These are phyloP conservation scores for Ianthella basta DNA, from an alignment of 37 sponge, comb jelly and placozoan species.

Conservation along the genomic window DNA sequence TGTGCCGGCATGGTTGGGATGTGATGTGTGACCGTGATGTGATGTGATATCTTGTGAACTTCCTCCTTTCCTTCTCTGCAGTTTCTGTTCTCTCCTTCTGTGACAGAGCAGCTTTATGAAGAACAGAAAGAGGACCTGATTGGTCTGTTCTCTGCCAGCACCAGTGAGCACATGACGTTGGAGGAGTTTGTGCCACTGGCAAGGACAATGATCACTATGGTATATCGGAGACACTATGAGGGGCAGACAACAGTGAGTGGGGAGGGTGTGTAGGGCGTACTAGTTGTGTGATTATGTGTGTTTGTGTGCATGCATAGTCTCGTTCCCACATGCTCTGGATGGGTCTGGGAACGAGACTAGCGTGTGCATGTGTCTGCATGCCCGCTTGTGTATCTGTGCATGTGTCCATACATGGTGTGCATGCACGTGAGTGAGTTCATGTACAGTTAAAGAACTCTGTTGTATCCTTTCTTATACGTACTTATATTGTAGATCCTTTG, in stretches of 20 bases:
- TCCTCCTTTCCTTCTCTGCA: conserved; percentile 31
- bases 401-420: background rate
- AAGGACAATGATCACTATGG: conserved; percentile 60
- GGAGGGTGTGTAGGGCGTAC: background rate
- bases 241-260: conserved; percentile 7
- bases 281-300: conserved; percentile 10
- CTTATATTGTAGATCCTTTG: too few relatives aligned
- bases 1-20: too few relatives aligned
- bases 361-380: conserved; percentile 2
- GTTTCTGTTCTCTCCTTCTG: conserved; percentile 69
- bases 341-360: too few relatives aligned
- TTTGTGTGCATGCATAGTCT: background rate
- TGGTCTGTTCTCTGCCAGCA: conserved; percentile 19
- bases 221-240: conserved; percentile 60
- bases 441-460: background rate
- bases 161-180: conserved; percentile 46
- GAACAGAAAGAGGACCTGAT: conserved; percentile 69
- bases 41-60: background rate
- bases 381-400: background rate
- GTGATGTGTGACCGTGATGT: too few relatives aligned
- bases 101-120: conserved; percentile 55
- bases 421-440: conserved; percentile 7
- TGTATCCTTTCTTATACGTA: too few relatives aligned
- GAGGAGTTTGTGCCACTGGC: conserved; percentile 71
- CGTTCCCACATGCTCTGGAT: too few relatives aligned